A percentile compares a stretch with the other conserved stretches of the same genome.
phyloP scores from a whole-genome alignment of 2,113 vertebrate genomes.

The Sebastes schlegelii region DNA sequence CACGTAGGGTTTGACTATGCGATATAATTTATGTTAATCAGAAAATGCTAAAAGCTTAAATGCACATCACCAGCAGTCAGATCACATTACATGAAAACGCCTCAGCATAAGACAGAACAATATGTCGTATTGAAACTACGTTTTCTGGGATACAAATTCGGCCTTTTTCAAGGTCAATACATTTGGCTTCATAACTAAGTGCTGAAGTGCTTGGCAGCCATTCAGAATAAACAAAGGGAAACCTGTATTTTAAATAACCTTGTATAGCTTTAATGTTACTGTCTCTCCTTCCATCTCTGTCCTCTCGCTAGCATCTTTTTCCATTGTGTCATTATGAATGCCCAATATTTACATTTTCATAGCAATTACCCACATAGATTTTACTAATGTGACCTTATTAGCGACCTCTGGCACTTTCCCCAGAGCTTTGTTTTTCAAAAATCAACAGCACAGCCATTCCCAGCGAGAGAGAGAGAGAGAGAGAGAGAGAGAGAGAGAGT shows the following conservation, averaged over 20 bases:
- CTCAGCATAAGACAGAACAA: slow-evolving; percentile 30
- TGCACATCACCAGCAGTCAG: slow-evolving; percentile 33
- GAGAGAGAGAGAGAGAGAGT: background rate
- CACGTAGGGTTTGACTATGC: slow-evolving; percentile 31
- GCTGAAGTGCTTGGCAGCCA: slow-evolving; percentile 54
- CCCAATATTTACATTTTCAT: slow-evolving; percentile 59
- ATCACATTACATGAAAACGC: slow-evolving; percentile 33
- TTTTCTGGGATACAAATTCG: slow-evolving; percentile 13
- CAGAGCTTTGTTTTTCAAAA: slow-evolving; percentile 44
- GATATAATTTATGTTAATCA: slow-evolving; percentile 59
- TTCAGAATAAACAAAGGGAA: slow-evolving; percentile 54
- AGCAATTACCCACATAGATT: slow-evolving; percentile 32
- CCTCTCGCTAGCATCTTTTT: slow-evolving; percentile 7
- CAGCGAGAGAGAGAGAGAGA: slow-evolving; percentile 3
- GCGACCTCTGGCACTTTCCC: slow-evolving; percentile 36
- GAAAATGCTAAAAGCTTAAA: slow-evolving; percentile 54
- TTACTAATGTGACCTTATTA: slow-evolving; percentile 54
- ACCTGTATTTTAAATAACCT: slow-evolving; percentile 54
- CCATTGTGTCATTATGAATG: slow-evolving; percentile 31
- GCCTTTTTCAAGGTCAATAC: slow-evolving; percentile 55
- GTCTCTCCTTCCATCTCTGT: background rate
- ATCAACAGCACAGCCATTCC: slow-evolving; percentile 28
- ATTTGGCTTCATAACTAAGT: slow-evolving; percentile 51
- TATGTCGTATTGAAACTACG: slow-evolving; percentile 38
- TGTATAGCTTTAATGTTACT: slow-evolving; percentile 24